Evolutionary conservation across 2,888 invertebrate species (phyloP), one percentile per base, ranked within the genome.

Genomic region (Dryococelus australis): DNA sequence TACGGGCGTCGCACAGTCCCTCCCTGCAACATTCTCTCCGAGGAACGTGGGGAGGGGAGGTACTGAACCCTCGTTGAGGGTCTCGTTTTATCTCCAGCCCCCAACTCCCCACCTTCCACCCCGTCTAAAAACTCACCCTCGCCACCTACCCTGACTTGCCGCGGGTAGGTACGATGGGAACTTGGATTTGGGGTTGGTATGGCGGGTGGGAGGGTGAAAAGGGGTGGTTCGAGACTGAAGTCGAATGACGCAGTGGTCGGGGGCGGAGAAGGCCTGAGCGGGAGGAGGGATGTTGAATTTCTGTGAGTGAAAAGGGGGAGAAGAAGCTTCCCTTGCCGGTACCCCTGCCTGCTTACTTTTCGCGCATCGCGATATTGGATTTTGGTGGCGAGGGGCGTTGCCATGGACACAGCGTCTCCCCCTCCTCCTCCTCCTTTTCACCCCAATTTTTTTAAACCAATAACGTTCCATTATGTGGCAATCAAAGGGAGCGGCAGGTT

Each of bases 381-480:
- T 89, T 88, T 88, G 85, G 87, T 35, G 78, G 53, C 80, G 79
- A 47, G 87, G 65, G 88, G 85, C 85, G 89, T 89, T 87, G 84
- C 88, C 86, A 88, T 89, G 86, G 88, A 81, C 85, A 88, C 88
- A 86, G 87, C 87, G 86, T 84, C 87, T 43, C 86, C 88, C 86
- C 86, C n/a, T 8, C 65, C 6, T 10, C 65, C 65, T 6, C 20
- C 8, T 8, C 51, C 4, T n/a, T 9, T n/a, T 8, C 0, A 8
- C 65, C 65, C 65, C 10, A 65, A 16, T 24, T 65, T 87, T 88
- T 89, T 88, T 89, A 87, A 89, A 89, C 88, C 89, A 89, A 89
- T 89, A 89, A 89, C 88, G 88, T 89, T 88, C 88, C 88, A 89
- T 89, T 89, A 89, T 89, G 89, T 88, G 88, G 89, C 89, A 89